Conservation (phyloP, 1,140 invertebrate species). For the Sarcophaga bullata region DNA sequence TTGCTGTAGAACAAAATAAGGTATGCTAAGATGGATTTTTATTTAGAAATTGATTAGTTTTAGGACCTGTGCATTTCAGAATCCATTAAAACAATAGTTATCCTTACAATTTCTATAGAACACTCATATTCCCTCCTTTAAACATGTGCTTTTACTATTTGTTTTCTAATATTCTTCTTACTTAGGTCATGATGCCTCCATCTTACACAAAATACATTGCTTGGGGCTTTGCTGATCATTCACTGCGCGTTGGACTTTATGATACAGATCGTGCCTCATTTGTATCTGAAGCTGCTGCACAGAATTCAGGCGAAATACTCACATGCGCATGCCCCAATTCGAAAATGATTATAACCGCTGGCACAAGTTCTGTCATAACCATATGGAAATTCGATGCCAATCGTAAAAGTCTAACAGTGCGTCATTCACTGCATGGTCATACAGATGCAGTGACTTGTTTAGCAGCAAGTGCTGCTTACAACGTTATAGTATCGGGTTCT, state of each 20-base stretch:
- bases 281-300: constrained; percentile 91
- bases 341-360: constrained; percentile 93
- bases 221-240: constrained; percentile 99
- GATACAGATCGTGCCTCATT: constrained; percentile 96
- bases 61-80: too few relatives aligned
- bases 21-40: constrained; percentile 51
- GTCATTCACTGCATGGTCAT: constrained; percentile 92
- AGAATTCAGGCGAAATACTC: constrained; percentile 93
- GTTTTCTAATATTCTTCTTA: neutral
- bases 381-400: constrained; percentile 88
- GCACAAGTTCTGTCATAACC: constrained; percentile 94
- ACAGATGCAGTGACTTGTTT: constrained; percentile 95
- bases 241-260: constrained; percentile 92
- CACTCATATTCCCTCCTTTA: neutral
- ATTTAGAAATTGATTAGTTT: too few relatives aligned
- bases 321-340: constrained; percentile 92
- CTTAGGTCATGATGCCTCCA: constrained; percentile 83
- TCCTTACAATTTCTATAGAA: too few relatives aligned
- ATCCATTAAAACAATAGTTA: too few relatives aligned
- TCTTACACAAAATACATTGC: constrained; percentile 92
- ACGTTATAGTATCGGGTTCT: constrained; percentile 93
- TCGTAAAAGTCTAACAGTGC: constrained; percentile 79
- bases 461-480: constrained; percentile 87
- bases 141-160: neutral
- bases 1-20: constrained; percentile 99